Evolutionary conservation across 2,113 vertebrate genomes (phyloP), one percentile per base, ranked within the genome.

Genomic region (Ammodytes dubius): DNA sequence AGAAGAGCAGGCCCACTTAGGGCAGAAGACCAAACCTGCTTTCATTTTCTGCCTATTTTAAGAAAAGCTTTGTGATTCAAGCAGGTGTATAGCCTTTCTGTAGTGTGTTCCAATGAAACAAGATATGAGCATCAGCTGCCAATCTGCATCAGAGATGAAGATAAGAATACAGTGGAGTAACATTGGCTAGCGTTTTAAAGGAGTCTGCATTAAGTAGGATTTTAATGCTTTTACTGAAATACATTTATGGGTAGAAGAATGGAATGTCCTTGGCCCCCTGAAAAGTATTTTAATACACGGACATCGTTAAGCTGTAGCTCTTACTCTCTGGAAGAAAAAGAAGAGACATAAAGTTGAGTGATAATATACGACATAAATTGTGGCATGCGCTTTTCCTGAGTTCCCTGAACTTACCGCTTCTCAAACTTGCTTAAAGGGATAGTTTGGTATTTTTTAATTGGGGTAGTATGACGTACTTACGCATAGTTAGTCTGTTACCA

Each of bases 171-270:
- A 59, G 35, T 19, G 63, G 2, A 39, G 40, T 53, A 15, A 19
- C 0, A 0, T 9, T 14, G 14, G 8, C 45, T 17, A 7, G 6
- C 47, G 60, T 19, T 61, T n/a, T 9, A 43, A 37, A 56, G 8
- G 19, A 70, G 14, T 13, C 11, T 7, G 43, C 9, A 17, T 50
- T 5, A 50, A 52, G 39, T n/a, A 42, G 27, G 17, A 77, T 53
- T 67, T 60, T 72, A 19, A 71, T 66, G 49, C 53, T 71, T 56
- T 61, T 74, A 68, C 8, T 73, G 37, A 12, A 70, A 79, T 27
- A 19, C 58, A 14, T 74, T 63, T 9, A 37, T 39, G 10, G 47
- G 66, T 56, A 46, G 61, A 76, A 75, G 12, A 75, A 14, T 54
- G 27, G 45, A 46, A 60, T 43, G 54, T 40, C 60, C 67, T 61